These are phyloP conservation scores for Drepanosiphum platanoidis DNA, from an alignment of 2,888 invertebrate genomes.

Conservation along the genomic window DNA sequence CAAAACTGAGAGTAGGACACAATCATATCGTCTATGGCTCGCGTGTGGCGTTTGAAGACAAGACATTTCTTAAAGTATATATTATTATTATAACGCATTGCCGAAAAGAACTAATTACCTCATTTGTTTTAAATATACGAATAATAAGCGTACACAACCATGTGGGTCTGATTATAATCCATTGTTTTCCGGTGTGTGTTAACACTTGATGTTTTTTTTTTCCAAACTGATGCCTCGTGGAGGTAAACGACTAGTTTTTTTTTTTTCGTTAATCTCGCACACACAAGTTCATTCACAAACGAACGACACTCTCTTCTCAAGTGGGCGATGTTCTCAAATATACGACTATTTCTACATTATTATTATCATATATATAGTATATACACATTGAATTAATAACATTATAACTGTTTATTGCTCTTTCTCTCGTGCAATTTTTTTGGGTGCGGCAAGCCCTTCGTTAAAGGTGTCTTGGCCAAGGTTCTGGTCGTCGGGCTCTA, in stretches of 20 bases:
- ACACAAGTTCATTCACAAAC: conserved; percentile 32
- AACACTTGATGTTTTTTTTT: conserved; percentile 29
- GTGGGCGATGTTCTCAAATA: conserved; percentile 49
- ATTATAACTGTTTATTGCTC: conserved; percentile 31
- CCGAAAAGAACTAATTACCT: conserved; percentile 40
- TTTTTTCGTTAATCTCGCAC: conserved; percentile 13
- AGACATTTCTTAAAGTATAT: not conserved
- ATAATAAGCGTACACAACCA: conserved; percentile 30
- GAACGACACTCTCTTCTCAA: conserved; percentile 27
- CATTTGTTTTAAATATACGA: conserved; percentile 50
- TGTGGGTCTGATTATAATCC: conserved; percentile 58
- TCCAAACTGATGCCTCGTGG: not conserved
- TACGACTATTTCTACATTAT: conserved; percentile 32
- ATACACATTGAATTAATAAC: conserved; percentile 9
- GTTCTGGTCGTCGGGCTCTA: not conserved
- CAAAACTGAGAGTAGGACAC: not conserved
- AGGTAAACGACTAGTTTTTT: conserved; percentile 37
- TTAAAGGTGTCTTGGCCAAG: conserved; percentile 28
- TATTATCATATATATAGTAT: not conserved
- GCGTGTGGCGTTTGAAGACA: not conserved
- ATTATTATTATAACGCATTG: not conserved
- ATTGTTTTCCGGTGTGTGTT: conserved; percentile 47
- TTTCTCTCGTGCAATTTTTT: conserved; percentile 28
- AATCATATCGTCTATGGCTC: no score
- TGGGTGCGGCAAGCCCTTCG: conserved; percentile 11